phyloP scores from a whole-genome alignment of 2,113 vertebrate species.

The Rousettus leschenaultii region DNA sequence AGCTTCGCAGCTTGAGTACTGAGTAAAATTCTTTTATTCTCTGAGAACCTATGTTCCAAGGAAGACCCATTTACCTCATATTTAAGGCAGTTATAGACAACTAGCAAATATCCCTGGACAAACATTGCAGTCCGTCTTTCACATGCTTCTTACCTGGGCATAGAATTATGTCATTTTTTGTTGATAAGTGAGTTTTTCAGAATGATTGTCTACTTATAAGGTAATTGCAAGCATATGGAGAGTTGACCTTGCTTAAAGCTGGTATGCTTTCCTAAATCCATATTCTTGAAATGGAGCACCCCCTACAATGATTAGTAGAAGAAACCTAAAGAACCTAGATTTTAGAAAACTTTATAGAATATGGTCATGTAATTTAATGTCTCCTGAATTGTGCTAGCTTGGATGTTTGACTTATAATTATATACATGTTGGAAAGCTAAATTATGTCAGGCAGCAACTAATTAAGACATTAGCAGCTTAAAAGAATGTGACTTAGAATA shows the following conservation, averaged over 20 bases:
- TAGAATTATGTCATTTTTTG: constrained; percentile 10
- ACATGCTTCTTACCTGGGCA: not conserved
- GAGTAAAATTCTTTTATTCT: constrained; percentile 17
- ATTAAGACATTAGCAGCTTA: not conserved
- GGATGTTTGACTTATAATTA: not conserved
- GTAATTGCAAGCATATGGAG: constrained; percentile 28
- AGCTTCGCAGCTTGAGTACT: not conserved
- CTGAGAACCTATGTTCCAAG: not conserved
- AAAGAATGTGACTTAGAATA: not conserved
- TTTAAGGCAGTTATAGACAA: not conserved
- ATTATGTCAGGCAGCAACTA: not conserved
- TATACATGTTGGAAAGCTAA: not conserved
- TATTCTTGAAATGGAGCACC: not conserved
- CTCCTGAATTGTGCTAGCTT: not conserved
- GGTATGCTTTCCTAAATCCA: not conserved
- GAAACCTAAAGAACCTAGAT: not conserved
- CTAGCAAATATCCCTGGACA: not conserved
- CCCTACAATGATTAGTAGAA: not conserved
- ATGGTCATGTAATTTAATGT: not conserved
- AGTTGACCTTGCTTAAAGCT: not conserved
- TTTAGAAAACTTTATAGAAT: not conserved
- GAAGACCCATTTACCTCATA: not conserved
- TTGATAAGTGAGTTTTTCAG: constrained; percentile 18
- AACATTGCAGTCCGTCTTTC: not conserved
- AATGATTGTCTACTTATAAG: not conserved